Percentiles rank a stretch among this genome's conserved stretches.
Conservation (phyloP, 2,797 vertebrate genomes). For the Harpagifer antarcticus region DNA sequence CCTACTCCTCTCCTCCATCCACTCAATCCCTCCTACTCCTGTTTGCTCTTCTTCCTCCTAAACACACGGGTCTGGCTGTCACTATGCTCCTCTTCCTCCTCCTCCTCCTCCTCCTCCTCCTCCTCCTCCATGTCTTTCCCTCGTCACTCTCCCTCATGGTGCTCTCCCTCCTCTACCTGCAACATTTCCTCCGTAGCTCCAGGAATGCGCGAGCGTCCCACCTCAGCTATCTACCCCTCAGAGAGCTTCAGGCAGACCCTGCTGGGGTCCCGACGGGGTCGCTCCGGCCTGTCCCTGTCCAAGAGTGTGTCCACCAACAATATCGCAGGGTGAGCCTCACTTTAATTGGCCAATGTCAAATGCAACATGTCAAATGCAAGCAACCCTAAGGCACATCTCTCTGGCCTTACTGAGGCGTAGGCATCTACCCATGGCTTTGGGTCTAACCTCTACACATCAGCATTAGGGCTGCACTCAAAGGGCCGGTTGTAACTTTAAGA, state of each 20-base stretch:
- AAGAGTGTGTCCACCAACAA: slow-evolving; percentile 96
- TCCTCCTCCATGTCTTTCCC: neutral
- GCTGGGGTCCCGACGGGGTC: slow-evolving; percentile 88
- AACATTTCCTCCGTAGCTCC: slow-evolving; percentile 73
- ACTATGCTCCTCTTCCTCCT: neutral
- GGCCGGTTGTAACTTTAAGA: too few species aligned
- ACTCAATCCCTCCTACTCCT: too few species aligned
- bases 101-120: rapidly evolving
- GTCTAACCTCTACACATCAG: neutral
- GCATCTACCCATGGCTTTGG: neutral
- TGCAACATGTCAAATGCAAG: neutral
- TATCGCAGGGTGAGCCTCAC: slow-evolving; percentile 88
- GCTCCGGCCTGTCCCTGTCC: slow-evolving; percentile 89
- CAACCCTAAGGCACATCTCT: neutral
- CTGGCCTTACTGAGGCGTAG: too few species aligned
- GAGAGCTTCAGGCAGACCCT: slow-evolving; percentile 91
- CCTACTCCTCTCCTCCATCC: neutral
- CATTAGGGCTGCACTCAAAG: too few species aligned
- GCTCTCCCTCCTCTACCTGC: neutral
- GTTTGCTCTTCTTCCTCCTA: too few species aligned
- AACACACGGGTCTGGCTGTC: too few species aligned
- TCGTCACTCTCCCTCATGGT: neutral
- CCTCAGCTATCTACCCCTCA: slow-evolving; percentile 91
- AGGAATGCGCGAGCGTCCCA: slow-evolving; percentile 88
- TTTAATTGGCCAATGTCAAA: neutral